phyloP scores from a whole-genome alignment of 1,140 invertebrate species.

The Cherax quadricarinatus region DNA sequence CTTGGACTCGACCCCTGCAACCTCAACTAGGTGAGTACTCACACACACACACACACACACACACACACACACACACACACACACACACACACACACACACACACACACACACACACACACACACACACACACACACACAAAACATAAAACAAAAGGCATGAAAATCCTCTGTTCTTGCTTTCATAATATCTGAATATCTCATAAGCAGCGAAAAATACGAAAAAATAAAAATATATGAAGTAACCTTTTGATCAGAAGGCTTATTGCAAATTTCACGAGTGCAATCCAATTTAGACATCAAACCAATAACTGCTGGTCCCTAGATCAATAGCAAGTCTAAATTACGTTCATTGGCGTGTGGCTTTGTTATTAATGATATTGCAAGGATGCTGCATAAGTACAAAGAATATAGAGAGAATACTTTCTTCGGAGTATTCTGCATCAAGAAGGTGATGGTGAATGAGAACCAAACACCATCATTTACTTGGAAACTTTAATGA shows the following conservation, averaged over 20 bases:
- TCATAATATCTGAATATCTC: neutral
- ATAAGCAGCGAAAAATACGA: neutral
- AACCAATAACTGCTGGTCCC: slow-evolving; percentile 1
- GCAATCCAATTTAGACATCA: slow-evolving; percentile 34
- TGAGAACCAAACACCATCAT: neutral
- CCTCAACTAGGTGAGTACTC: no score
- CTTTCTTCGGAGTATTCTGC: neutral
- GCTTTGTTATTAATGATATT: slow-evolving; percentile 25
- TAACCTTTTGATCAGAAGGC: slow-evolving; percentile 24
- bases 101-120: neutral
- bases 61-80: neutral
- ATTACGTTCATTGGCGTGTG: slow-evolving; percentile 13
- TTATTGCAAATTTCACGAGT: slow-evolving; percentile 30
- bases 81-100: neutral
- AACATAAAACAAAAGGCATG: no score
- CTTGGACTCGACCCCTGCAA: no score
- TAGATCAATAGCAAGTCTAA: slow-evolving; percentile 26
- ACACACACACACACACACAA: neutral
- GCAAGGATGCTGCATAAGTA: neutral
- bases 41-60: neutral
- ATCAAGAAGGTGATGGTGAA: neutral
- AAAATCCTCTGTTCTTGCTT: neutral
- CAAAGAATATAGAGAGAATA: neutral
- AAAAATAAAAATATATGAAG: neutral
- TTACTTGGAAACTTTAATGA: no score